phyloP scores from a whole-genome alignment of 1,140 invertebrate genomes.

The Mamestra configurata region DNA sequence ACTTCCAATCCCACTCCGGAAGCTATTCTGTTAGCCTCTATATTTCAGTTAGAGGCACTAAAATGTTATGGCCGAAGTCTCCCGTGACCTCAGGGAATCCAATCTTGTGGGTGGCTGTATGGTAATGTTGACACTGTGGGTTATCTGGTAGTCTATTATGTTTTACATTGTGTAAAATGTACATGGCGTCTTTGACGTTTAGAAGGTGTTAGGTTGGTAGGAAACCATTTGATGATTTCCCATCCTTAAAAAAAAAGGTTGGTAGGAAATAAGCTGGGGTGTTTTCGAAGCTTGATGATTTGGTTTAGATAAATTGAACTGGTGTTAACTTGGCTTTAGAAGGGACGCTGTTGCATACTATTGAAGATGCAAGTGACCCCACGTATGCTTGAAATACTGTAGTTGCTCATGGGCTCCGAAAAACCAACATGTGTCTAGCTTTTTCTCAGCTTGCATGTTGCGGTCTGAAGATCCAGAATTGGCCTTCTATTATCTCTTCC shows the following conservation, averaged over 20 bases:
- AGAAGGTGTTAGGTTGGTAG: not conserved
- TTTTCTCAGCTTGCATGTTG: too few species aligned
- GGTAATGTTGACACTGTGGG: slow-evolving; percentile 1
- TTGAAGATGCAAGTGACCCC: too few species aligned
- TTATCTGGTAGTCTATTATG: not conserved
- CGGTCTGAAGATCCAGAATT: too few species aligned
- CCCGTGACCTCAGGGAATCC: slow-evolving; percentile 9
- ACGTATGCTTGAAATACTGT: too few species aligned
- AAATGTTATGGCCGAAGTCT: slow-evolving; percentile 7
- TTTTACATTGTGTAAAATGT: not conserved
- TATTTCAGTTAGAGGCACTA: slow-evolving; percentile 23
- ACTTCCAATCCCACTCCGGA: not conserved
- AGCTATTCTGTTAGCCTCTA: not conserved
- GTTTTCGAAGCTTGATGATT: too few species aligned
- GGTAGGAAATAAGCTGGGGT: too few species aligned
- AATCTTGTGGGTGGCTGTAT: slow-evolving; percentile 8
- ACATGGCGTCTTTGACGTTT: not conserved
- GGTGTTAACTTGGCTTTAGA: too few species aligned
- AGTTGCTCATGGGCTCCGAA: too few species aligned
- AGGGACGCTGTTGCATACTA: too few species aligned
- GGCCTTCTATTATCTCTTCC: not conserved
- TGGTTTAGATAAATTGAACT: too few species aligned
- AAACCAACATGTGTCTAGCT: too few species aligned
- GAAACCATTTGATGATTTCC: not conserved
- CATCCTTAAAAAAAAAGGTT: too few species aligned